Conservation (phyloP, 2,888 invertebrate genomes). For the Drosophila nigritarsus region DNA sequence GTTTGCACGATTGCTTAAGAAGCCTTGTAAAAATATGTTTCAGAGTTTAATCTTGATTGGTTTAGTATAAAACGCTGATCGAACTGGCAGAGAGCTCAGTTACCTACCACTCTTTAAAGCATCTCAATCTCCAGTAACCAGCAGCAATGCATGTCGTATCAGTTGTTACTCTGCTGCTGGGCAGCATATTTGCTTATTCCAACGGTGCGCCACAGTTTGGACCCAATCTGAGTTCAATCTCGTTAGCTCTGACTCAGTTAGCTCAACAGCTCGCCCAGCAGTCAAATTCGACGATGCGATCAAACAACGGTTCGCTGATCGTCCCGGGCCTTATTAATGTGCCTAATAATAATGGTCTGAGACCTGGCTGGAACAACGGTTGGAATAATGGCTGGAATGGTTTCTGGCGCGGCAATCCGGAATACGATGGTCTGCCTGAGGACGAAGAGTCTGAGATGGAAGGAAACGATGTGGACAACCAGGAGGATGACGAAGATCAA, state of each 20-base stretch:
- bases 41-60: neutral
- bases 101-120: constrained; percentile 5
- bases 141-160: constrained; percentile 37
- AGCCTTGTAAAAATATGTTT: neutral
- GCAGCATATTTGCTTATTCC: constrained; percentile 29
- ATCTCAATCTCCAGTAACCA: neutral
- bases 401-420: constrained; percentile 23
- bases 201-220: constrained; percentile 26
- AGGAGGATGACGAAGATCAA: neutral
- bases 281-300: constrained; percentile 6
- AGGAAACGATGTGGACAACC: neutral
- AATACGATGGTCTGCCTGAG: neutral
- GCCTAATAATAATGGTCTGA: neutral
- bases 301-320: constrained; percentile 10
- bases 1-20: neutral
- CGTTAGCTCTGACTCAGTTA: constrained; percentile 8
- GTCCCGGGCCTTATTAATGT: constrained; percentile 10
- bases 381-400: constrained; percentile 16
- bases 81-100: constrained; percentile 18
- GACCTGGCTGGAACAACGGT: neutral
- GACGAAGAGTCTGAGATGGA: neutral
- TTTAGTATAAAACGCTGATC: constrained; percentile 27
- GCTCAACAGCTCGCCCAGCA: constrained; percentile 22
- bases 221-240: constrained; percentile 2
- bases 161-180: constrained; percentile 32